These are phyloP conservation scores for Drosophila leontia DNA, from an alignment of 1,140 invertebrate species.

Conservation along the genomic window DNA sequence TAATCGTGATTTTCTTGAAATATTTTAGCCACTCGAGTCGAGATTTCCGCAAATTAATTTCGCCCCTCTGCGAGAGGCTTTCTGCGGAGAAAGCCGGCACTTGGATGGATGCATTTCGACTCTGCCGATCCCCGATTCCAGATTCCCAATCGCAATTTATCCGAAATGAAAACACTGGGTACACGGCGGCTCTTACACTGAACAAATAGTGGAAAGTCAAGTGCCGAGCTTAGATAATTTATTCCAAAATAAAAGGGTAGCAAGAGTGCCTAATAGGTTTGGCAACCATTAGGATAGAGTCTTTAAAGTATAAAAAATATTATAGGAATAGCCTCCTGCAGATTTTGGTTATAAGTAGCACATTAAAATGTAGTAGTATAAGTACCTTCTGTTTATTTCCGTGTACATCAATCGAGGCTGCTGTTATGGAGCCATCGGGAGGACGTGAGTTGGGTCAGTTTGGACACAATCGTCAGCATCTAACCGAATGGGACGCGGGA, in stretches of 20 bases:
- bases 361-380: not conserved
- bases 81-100: slow-evolving; percentile 35
- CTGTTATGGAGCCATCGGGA: slow-evolving; percentile 19
- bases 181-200: slow-evolving; percentile 4
- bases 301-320: not conserved
- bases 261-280: rapidly evolving
- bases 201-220: not conserved
- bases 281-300: not conserved
- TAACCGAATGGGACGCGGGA: slow-evolving; percentile 21
- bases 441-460: slow-evolving; percentile 61
- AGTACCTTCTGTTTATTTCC: not conserved
- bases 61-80: slow-evolving; percentile 14
- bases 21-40: slow-evolving; percentile 68
- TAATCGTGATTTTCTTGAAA: slow-evolving; percentile 77
- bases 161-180: slow-evolving; percentile 45
- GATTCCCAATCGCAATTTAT: slow-evolving; percentile 44
- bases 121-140: slow-evolving; percentile 28
- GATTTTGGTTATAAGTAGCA: not conserved
- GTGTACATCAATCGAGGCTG: slow-evolving; percentile 1
- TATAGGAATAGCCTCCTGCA: not conserved
- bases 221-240: not conserved
- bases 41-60: slow-evolving; percentile 60
- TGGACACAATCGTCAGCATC: slow-evolving; percentile 60
- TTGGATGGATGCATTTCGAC: slow-evolving; percentile 34
- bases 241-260: not conserved